These are phyloP conservation scores for Drosophila cracens DNA, from an alignment of 2,888 invertebrate species.

Conservation along the genomic window DNA sequence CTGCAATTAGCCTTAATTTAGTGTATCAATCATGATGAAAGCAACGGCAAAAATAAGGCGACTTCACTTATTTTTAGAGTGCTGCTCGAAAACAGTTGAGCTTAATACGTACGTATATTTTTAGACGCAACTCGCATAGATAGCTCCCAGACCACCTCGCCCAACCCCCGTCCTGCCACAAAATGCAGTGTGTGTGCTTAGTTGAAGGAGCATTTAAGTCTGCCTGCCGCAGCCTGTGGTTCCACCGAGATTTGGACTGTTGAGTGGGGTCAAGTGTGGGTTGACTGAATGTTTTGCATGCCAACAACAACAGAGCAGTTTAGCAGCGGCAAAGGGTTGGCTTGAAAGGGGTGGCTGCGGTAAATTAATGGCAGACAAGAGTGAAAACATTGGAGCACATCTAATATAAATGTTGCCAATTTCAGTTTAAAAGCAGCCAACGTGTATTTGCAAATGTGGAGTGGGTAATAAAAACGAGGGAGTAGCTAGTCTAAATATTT, in stretches of 20 bases:
- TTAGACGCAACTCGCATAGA: conserved; percentile 43
- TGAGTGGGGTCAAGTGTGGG: conserved; percentile 48
- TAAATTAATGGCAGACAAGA: conserved; percentile 56
- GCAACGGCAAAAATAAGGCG: conserved; percentile 26
- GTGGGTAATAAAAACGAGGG: neutral
- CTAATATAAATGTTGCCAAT: conserved; percentile 63
- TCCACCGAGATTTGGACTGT: conserved; percentile 56
- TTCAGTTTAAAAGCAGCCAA: conserved; percentile 44
- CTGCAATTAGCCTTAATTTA: conserved; percentile 77
- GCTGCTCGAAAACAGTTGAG: conserved; percentile 23
- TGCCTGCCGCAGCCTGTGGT: conserved; percentile 18
- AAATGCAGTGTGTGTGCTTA: conserved; percentile 21
- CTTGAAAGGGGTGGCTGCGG: neutral
- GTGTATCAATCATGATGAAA: conserved; percentile 75
- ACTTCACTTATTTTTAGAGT: conserved; percentile 43
- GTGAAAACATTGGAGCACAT: conserved; percentile 57
- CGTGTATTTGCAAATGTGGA: neutral
- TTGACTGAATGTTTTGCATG: conserved; percentile 58
- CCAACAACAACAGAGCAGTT: conserved; percentile 47
- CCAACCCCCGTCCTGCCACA: neutral
- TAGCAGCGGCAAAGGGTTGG: neutral
- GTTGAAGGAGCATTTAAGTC: conserved; percentile 56
- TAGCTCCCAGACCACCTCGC: conserved; percentile 4
- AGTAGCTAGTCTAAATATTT: neutral
- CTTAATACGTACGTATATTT: conserved; percentile 36